Conservation (phyloP, 2,797 vertebrate species). For the Labeo calbasu region DNA sequence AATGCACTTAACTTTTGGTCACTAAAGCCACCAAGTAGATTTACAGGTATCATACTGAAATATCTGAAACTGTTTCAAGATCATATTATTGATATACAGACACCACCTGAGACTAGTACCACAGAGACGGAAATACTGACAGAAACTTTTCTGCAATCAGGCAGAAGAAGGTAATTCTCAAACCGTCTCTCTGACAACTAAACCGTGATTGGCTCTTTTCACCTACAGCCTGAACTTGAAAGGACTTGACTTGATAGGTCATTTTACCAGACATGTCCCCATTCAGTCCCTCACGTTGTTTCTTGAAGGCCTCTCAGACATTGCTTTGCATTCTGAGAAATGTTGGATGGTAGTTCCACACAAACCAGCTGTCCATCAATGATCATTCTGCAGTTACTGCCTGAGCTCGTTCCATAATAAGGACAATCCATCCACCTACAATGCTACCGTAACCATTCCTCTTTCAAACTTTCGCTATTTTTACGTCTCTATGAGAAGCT, state of each 20-base stretch:
- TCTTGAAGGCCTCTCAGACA: not conserved
- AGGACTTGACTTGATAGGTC: not conserved
- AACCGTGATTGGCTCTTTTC: not conserved
- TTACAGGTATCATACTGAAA: not conserved
- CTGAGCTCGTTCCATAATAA: not conserved
- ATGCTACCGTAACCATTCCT: not conserved
- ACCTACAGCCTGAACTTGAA: not conserved
- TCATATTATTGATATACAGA: too few species aligned
- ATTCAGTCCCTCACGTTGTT: not conserved
- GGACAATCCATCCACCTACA: not conserved
- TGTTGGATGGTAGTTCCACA: not conserved
- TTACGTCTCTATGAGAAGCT: not conserved
- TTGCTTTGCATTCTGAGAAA: not conserved
- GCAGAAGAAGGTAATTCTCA: not conserved
- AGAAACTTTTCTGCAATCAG: not conserved
- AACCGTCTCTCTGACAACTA: not conserved
- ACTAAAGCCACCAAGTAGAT: not conserved
- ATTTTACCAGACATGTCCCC: not conserved
- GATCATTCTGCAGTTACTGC: not conserved
- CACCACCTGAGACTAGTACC: too few species aligned
- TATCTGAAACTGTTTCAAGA: too few species aligned
- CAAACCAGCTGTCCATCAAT: not conserved
- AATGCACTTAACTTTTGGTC: not conserved
- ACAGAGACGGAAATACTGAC: not conserved
- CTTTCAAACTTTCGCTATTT: not conserved